Evolutionary conservation across 64 coral and sea anemone genomes (phyloP).

Genomic region (Hydrozoanthus tunicans): DNA sequence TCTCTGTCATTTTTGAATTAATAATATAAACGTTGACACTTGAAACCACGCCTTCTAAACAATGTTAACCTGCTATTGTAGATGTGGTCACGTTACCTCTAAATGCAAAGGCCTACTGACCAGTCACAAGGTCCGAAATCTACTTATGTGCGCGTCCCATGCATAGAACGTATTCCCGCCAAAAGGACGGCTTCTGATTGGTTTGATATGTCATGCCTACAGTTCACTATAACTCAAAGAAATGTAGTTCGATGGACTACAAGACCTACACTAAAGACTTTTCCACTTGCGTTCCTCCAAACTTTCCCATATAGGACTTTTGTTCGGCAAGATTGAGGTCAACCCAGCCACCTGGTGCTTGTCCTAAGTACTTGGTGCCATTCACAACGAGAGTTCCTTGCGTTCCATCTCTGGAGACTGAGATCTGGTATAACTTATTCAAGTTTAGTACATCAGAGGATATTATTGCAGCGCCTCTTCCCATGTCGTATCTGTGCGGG

Average conservation of each 20-base stretch:
- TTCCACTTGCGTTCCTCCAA: conserved; percentile 16
- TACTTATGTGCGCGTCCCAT: too few relatives aligned
- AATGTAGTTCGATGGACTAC: background rate
- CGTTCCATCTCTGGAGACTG: conserved; percentile 2
- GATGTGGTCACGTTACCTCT: too few relatives aligned
- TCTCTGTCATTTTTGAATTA: too few relatives aligned
- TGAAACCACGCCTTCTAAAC: too few relatives aligned
- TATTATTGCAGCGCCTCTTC: background rate
- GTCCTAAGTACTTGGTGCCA: conserved; percentile 32
- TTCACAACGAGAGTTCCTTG: conserved; percentile 12
- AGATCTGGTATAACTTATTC: conserved; percentile 15
- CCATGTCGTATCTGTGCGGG: conserved; percentile 25
- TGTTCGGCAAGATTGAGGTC: conserved; percentile 10
- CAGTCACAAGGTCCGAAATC: too few relatives aligned
- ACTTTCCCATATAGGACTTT: conserved; percentile 34
- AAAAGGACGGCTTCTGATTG: too few relatives aligned
- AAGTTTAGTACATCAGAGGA: background rate
- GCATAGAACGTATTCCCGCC: too few relatives aligned
- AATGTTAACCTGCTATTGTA: too few relatives aligned
- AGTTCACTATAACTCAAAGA: background rate
- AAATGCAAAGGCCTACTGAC: too few relatives aligned
- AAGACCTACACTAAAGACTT: conserved; percentile 14
- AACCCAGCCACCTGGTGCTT: background rate
- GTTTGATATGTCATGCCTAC: too few relatives aligned
- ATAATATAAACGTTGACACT: too few relatives aligned